phyloP scores from a whole-genome alignment of 1,140 invertebrate species.

The Drosophila subobscura region DNA sequence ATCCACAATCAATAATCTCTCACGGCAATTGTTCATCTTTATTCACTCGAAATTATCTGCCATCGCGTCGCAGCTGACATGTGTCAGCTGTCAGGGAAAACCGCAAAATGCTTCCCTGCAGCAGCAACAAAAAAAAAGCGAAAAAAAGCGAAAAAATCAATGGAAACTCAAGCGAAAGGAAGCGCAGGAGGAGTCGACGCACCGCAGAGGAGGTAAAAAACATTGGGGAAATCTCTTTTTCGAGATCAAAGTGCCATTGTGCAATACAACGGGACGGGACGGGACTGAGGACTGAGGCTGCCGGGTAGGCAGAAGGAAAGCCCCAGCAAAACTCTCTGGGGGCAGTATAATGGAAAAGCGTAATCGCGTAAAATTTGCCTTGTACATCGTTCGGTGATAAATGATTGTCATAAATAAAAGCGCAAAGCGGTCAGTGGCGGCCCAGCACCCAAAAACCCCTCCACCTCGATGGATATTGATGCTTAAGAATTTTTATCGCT shows the following conservation, averaged over 20 bases:
- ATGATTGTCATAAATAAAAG: conserved; percentile 82
- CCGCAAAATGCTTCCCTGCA: conserved; percentile 35
- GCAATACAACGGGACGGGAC: conserved; percentile 34
- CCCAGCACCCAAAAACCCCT: conserved; percentile 35
- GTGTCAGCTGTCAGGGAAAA: conserved; percentile 52
- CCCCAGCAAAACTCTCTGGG: conserved; percentile 10
- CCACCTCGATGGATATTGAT: conserved; percentile 69
- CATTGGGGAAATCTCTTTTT: conserved; percentile 44
- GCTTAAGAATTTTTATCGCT: conserved; percentile 81
- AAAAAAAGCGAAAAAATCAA: conserved; percentile 31
- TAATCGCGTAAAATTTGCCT: conserved; percentile 79
- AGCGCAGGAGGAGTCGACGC: not conserved
- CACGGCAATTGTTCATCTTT: conserved; percentile 54
- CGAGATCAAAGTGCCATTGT: conserved; percentile 62
- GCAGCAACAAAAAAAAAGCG: conserved; percentile 1
- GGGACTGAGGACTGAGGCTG: conserved; percentile 9
- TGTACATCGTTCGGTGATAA: conserved; percentile 69
- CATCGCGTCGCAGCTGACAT: conserved; percentile 19
- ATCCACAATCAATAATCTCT: conserved; percentile 55
- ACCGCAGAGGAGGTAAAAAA: conserved; percentile 19
- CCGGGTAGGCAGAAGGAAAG: conserved; percentile 1
- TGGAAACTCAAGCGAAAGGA: conserved; percentile 7
- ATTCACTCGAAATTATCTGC: conserved; percentile 49
- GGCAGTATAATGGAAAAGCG: conserved; percentile 74
- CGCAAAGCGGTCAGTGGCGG: conserved; percentile 57